A percentile compares a stretch with the other conserved stretches of the same genome.
Evolutionary conservation across 2,797 vertebrate genomes (phyloP).

Genomic region (Hippocampus kuda): DNA sequence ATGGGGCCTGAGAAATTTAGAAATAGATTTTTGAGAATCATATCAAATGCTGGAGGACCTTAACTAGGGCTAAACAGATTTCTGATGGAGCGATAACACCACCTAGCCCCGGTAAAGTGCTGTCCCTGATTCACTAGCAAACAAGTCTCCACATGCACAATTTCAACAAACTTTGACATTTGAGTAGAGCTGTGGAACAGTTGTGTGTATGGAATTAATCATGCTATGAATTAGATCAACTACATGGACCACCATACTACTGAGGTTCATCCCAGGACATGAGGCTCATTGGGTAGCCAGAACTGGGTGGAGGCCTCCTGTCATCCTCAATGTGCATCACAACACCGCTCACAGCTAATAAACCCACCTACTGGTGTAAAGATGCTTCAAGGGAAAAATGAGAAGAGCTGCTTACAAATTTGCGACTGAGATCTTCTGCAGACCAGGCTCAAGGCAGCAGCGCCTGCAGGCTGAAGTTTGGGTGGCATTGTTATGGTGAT

Average conservation of each 20-base stretch:
- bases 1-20: no score
- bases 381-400: not conserved
- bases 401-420: not conserved
- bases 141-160: not conserved
- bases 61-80: no score
- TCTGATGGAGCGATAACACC: no score
- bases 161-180: not conserved
- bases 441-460: not conserved
- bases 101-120: no score
- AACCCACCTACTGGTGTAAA: constrained; percentile 11
- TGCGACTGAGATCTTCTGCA: not conserved
- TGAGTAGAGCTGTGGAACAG: not conserved
- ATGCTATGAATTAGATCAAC: constrained; percentile 21
- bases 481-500: constrained; percentile 1
- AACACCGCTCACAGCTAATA: constrained; percentile 13
- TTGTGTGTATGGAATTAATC: constrained; percentile 7
- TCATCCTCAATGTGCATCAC: constrained; percentile 61
- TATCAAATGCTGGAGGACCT: no score
- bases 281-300: constrained; percentile 35
- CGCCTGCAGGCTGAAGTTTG: constrained; percentile 2
- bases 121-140: not conserved
- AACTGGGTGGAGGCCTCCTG: constrained; percentile 53
- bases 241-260: constrained; percentile 19
- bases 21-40: no score
- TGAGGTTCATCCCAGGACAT: constrained; percentile 51